These are phyloP conservation scores for Polyodon spathula DNA, from an alignment of 2,113 vertebrate genomes.

Conservation along the genomic window DNA sequence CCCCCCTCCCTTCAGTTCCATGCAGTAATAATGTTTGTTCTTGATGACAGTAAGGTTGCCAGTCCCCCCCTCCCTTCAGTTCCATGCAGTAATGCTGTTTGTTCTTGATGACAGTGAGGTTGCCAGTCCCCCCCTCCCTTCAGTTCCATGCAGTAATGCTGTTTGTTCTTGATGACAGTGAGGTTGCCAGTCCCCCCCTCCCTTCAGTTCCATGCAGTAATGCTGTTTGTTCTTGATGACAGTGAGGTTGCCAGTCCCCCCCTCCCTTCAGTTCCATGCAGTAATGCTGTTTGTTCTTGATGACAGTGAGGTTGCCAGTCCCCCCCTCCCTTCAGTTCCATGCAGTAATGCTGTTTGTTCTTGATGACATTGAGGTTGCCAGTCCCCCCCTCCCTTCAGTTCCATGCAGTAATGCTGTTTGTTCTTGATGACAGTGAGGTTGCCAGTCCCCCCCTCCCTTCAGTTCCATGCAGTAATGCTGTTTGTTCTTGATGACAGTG, in stretches of 20 bases:
- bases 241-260: too few relatives aligned
- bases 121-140: background rate
- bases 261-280: background rate
- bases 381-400: background rate
- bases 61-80: background rate
- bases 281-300: slow-evolving; percentile 9
- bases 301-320: too few relatives aligned
- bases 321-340: background rate
- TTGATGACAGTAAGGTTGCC: too few relatives aligned
- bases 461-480: background rate
- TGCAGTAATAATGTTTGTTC: slow-evolving; percentile 8
- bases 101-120: too few relatives aligned
- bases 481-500: slow-evolving; percentile 12
- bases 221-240: slow-evolving; percentile 9
- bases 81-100: slow-evolving; percentile 7
- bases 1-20: background rate
- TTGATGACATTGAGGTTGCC: too few relatives aligned
- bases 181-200: too few relatives aligned
- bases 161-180: slow-evolving; percentile 12
- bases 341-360: slow-evolving; percentile 8
- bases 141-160: background rate
- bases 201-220: background rate
- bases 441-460: background rate
- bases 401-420: slow-evolving; percentile 7
- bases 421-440: too few relatives aligned